phyloP scores from a whole-genome alignment of 2,113 vertebrate species.

The Rissa tridactyla region DNA sequence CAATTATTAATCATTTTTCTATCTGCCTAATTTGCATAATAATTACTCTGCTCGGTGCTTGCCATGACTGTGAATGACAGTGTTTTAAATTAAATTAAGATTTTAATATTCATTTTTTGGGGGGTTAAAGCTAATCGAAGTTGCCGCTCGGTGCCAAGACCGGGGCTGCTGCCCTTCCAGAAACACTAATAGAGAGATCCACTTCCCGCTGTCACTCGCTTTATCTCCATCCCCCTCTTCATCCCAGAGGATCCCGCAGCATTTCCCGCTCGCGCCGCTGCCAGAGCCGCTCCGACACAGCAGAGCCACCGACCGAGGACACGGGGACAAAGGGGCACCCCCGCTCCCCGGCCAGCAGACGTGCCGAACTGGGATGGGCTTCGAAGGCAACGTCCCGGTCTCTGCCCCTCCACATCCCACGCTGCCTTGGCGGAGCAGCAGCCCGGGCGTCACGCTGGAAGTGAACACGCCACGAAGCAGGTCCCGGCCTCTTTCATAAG shows the following conservation, averaged over 20 bases:
- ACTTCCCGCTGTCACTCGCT: fast-evolving
- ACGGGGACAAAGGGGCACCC: background rate
- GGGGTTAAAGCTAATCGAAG: slow-evolving; percentile 65
- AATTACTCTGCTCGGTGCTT: slow-evolving; percentile 75
- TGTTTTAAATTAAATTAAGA: slow-evolving; percentile 78
- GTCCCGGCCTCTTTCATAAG: background rate
- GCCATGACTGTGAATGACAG: slow-evolving; percentile 75
- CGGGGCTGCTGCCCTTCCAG: background rate
- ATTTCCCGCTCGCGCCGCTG: fast-evolving
- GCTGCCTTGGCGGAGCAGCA: background rate
- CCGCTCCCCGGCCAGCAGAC: background rate
- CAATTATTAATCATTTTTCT: slow-evolving; percentile 85
- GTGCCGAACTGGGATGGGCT: fast-evolving
- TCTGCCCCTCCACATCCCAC: too few species aligned
- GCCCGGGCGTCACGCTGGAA: background rate
- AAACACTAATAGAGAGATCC: background rate
- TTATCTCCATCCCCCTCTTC: background rate
- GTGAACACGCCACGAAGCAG: too few species aligned
- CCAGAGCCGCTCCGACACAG: background rate
- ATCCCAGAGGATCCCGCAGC: background rate
- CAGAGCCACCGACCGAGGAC: background rate
- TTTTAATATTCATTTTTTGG: slow-evolving; percentile 61
- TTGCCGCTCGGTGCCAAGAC: background rate
- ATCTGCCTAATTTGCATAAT: slow-evolving; percentile 82
- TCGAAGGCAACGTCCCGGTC: too few species aligned